Base-by-base conservation (phyloP, 2,797 vertebrate genomes). In the Takifugu ocellatus region DNA sequence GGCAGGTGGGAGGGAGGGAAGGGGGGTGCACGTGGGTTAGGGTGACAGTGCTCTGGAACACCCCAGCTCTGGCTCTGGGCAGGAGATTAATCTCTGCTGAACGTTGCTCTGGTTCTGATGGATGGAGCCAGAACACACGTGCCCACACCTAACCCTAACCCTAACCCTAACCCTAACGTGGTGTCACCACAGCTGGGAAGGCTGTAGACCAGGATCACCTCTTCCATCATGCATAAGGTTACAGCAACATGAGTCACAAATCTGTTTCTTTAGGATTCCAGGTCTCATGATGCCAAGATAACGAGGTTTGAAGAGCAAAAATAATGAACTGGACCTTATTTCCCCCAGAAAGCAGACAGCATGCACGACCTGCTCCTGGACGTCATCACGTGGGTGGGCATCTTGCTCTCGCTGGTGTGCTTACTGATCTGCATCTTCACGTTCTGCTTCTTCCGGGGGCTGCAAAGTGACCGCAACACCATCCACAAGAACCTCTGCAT, bases 351-450 rank as follows among this genome's bases (percentile, higher is more conserved):
- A 76, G 86, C 91, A 0, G 94, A 92, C 78, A 92, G 94, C 29
- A 95, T 97, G 83, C 94, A 97, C 2, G 93, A 97, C 72, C 92
- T 98, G 12, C 93, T 99, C 60, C 86, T 98, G 83, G 96, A 98
- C 39, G 94, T 98, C 61, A 98, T 99, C 85, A 99, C 97, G 0
- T 98, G 96, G 95, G 95, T 99, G 79, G 97, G 97, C 63, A 99
- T 99, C 88, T 89, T 99, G 73, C 84, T 99, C 46, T 98, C 96
- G 0, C 94, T 99, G 70, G 95, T 97, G 58, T 99, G 97, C 83
- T 93, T 99, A 77, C 90, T 98, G 75, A 97, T 99, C 82, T 98
- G 96, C 92, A 97, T 99, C 92, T 99, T 99, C 90, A 98, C 97
- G 67, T 99, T 99, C 81, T 98, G 97, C 91, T 98, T 98, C 91